Evolutionary conservation across 2,113 vertebrate genomes (phyloP), one percentile per base, ranked within the genome.

Genomic region (Mustela lutreola): DNA sequence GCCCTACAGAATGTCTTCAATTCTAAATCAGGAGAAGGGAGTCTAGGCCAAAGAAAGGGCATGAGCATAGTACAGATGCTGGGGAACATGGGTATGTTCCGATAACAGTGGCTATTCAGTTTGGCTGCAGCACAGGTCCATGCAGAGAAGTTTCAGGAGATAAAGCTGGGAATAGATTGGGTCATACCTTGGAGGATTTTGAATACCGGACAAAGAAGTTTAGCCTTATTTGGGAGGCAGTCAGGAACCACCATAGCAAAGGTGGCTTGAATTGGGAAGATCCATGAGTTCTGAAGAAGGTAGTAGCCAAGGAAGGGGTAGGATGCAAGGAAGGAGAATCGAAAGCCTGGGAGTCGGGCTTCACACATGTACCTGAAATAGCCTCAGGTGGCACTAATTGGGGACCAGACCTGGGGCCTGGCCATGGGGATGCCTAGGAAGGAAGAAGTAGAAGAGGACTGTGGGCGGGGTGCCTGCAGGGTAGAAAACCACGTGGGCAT

Each of bases 61-160:
- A 0, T 26, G 28, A 80, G n/a, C 36, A n/a, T 12, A 26, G 10
- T 7, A 8, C 7, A 1, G 70, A 67, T 53, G 42, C 87, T 71
- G 76, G 76, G 62, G 60, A 91, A 31, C 88, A 48, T 0, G 12
- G 76, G 28, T 11, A 22, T 79, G 65, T 36, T 81, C 81, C 36
- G 53, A 63, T 42, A 26, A 42, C 21, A 4, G 79, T 67, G 87
- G 81, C 67, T 89, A 94, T 65, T 60, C 53, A 7, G 2, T 85
- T 63, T 84, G 76, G 73, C 93, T 62, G 53, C 81, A 83, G 53
- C 73, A 67, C 11, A 71, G 18, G 82, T 36, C 60, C 65, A 21
- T n/a, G 39, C n/a, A 93, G 89, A 42, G 53, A 91, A 91, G 50
- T 62, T 42, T 78, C 84, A 73, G 71, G 91, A 95, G 89, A 83